Conservation (phyloP, 2,113 vertebrate genomes). For the Noctilio leporinus region DNA sequence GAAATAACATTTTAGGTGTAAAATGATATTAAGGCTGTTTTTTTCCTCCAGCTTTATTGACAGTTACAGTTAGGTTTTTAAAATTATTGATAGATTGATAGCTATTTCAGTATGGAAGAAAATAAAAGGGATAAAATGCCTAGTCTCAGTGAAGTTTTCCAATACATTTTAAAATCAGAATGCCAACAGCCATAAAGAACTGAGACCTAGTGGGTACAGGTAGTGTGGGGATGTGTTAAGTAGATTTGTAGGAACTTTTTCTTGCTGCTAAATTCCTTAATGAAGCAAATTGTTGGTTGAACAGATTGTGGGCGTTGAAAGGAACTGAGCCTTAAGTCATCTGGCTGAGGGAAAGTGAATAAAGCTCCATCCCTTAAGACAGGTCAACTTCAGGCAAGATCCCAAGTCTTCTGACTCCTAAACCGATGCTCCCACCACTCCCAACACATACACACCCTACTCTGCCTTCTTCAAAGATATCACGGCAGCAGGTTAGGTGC, state of each 20-base stretch:
- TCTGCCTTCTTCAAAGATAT: neutral
- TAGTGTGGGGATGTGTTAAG: neutral
- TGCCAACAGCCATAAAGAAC: neutral
- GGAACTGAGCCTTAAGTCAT: neutral
- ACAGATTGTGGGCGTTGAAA: neutral
- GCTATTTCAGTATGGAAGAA: neutral
- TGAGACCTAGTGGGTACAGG: neutral
- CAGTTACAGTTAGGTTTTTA: neutral
- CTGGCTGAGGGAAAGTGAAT: neutral
- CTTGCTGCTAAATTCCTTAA: neutral
- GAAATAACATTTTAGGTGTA: neutral
- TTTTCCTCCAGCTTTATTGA: neutral
- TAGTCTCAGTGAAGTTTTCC: neutral
- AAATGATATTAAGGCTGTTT: neutral
- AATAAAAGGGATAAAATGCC: neutral
- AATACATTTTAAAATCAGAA: neutral
- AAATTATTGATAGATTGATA: neutral
- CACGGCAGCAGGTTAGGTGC: neutral
- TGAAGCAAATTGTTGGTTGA: neutral
- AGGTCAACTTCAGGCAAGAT: neutral
- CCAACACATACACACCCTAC: neutral
- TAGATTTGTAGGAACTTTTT: neutral
- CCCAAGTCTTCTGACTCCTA: neutral
- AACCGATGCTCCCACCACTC: no score
- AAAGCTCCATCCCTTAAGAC: neutral